These are phyloP conservation scores for Lophochroa leadbeateri DNA, from an alignment of 2,113 vertebrate genomes.

Conservation along the genomic window DNA sequence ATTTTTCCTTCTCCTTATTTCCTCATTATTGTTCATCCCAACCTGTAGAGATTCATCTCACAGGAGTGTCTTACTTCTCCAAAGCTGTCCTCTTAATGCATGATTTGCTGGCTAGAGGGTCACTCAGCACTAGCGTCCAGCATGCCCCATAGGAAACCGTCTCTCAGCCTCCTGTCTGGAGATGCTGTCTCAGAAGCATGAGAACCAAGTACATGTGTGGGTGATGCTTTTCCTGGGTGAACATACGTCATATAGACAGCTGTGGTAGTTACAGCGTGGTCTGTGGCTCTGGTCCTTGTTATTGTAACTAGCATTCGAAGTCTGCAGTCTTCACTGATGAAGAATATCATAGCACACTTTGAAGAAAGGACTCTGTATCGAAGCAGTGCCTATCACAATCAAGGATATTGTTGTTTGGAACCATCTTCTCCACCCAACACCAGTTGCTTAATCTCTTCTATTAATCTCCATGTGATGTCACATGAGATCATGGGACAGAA, in stretches of 20 bases:
- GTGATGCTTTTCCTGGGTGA: background rate
- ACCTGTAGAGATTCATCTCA: background rate
- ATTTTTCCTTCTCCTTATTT: accelerated
- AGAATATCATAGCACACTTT: background rate
- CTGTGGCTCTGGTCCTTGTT: background rate
- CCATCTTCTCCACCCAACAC: background rate
- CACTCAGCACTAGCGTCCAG: background rate
- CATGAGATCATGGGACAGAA: background rate
- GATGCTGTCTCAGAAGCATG: background rate
- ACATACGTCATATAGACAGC: accelerated
- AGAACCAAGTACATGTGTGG: background rate
- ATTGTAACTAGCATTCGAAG: background rate
- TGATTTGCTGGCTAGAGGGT: background rate
- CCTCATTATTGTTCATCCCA: background rate
- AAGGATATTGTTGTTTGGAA: background rate
- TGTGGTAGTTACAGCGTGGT: background rate
- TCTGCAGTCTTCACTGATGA: background rate
- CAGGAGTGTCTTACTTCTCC: background rate
- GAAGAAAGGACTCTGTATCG: background rate
- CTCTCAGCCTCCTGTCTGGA: background rate
- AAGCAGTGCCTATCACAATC: background rate
- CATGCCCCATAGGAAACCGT: background rate
- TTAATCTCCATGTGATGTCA: background rate
- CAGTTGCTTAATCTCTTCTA: background rate
- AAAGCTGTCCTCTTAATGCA: background rate